Base-by-base conservation (phyloP, 2,113 vertebrate genomes). In the Haemorhous mexicanus region DNA sequence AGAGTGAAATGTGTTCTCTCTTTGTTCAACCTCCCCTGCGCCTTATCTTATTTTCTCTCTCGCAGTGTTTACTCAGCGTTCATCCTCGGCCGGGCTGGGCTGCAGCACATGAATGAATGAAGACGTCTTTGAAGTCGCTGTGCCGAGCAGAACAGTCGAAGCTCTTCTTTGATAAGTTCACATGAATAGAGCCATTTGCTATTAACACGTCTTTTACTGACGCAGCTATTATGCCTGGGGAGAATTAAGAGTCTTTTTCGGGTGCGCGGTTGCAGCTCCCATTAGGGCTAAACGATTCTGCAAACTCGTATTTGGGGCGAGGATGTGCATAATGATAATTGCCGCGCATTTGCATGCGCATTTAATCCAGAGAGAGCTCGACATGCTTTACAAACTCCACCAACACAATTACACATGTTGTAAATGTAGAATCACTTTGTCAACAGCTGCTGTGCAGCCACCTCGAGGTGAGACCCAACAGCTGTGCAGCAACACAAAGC, bases 391-490 rank as follows among this genome's bases (percentile, higher is more conserved):
- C 79, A 81, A 93, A 81, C 63, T 61, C 61, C 86, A 75, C 72
- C 35, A 44, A 30, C 75, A 75, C 82, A 84, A 74, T 94, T 83
- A 85, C 93, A 94, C 32, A n/a, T 86, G 82, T 84, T 76, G 72
- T 83, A 91, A 83, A 91, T 88, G 88, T 72, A 95, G 67, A 94
- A 96, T 88, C 92, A 88, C 90, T 95, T 92, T 75, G 87, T 86
- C 90, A 74, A 93, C 93, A 95, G 90, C 92, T 96, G 95, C 75
- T 77, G 66, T 26, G 62, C 94, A 92, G 90, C 85, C 87, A 96
- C 67, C 63, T 88, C 27, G 72, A 94, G 91, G 90, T 93, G 93
- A 95, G 94, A 84, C 10, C 43, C 63, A 67, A 5, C 96, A 95
- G 82, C 90, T 96, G 90, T n/a, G 67, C 30, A 67, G 68, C 47